A percentile compares a stretch with the other conserved stretches of the same genome.
Conservation (phyloP, 37 sponge, comb jelly and placozoan species). For the Haliclona indistincta region DNA sequence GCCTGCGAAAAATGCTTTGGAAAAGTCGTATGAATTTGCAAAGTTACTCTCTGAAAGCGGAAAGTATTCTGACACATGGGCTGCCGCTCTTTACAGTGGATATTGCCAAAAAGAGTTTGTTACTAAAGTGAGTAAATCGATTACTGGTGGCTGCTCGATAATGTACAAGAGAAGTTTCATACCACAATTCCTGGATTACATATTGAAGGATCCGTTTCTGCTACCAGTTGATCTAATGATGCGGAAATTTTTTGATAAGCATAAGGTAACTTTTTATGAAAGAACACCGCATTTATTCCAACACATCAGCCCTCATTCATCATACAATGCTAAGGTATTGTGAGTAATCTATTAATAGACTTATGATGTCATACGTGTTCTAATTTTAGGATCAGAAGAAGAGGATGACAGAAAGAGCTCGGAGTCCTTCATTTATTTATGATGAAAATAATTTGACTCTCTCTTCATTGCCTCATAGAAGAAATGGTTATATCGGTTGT, state of each 20-base stretch:
- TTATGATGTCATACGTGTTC: neutral
- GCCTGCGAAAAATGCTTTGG: constrained; percentile 17
- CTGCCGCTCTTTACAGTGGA: too few relatives aligned
- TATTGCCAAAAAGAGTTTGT: too few relatives aligned
- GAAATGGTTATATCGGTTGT: constrained; percentile 4
- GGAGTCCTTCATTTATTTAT: neutral
- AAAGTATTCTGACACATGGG: too few relatives aligned
- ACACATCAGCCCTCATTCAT: neutral
- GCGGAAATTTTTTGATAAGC: neutral
- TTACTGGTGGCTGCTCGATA: neutral
- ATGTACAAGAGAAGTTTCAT: neutral
- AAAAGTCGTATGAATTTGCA: constrained; percentile 19
- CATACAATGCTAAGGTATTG: neutral
- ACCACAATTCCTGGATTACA: neutral
- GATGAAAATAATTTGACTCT: constrained; percentile 1
- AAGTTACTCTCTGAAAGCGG: too few relatives aligned
- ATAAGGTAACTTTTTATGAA: too few relatives aligned
- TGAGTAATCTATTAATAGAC: too few relatives aligned
- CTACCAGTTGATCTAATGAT: neutral
- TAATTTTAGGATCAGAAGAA: neutral
- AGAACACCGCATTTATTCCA: too few relatives aligned
- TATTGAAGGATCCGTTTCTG: neutral
- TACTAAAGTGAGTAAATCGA: too few relatives aligned
- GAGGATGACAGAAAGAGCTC: neutral
- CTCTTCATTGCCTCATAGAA: neutral